Conservation (phyloP, 2,797 vertebrate genomes). For the Zalophus californianus region DNA sequence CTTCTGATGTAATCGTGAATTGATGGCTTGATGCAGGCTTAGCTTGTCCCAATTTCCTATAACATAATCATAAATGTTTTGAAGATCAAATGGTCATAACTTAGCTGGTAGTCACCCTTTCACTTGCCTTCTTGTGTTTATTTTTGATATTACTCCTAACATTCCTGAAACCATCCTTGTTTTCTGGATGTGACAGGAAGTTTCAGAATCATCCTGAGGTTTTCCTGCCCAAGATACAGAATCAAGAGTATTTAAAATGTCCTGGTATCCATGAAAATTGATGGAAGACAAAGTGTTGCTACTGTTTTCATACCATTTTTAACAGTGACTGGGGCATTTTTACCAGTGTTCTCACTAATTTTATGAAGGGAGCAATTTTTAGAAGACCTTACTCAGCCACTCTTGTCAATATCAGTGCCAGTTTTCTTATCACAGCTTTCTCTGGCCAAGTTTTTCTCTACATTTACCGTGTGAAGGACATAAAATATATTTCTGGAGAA, state of each 20-base stretch:
- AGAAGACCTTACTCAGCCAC: too few relatives aligned
- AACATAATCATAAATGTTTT: not conserved
- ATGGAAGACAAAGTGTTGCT: not conserved
- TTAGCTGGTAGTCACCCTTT: not conserved
- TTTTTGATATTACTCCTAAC: not conserved
- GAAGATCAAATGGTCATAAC: not conserved
- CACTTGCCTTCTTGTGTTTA: not conserved
- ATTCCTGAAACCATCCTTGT: not conserved
- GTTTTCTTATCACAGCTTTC: not conserved
- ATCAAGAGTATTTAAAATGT: too few relatives aligned
- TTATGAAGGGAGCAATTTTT: not conserved
- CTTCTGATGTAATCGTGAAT: not conserved
- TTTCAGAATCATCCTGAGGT: not conserved
- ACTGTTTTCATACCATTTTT: not conserved
- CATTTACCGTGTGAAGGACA: not conserved
- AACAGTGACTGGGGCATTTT: not conserved
- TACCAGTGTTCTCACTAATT: not conserved
- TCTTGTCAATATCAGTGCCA: not conserved
- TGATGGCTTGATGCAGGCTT: not conserved
- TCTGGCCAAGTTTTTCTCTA: not conserved
- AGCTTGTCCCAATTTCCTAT: not conserved
- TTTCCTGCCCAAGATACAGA: not conserved
- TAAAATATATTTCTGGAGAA: not conserved
- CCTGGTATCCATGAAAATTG: not conserved
- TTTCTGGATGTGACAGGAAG: not conserved